phyloP scores from a whole-genome alignment of 2,888 invertebrate species.

The Plagodis dolabraria region DNA sequence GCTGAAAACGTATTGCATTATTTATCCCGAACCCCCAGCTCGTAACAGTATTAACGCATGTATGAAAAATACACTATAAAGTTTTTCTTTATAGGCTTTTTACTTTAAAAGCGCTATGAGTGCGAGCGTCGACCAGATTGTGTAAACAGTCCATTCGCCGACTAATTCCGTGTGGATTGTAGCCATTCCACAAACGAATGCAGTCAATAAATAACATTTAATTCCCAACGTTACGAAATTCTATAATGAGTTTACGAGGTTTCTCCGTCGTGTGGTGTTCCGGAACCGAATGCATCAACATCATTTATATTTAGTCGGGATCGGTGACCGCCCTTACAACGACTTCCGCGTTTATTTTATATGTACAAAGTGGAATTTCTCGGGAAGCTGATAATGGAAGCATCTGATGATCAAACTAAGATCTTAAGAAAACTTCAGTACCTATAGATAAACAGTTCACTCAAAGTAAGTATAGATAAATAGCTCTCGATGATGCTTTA shows the following conservation, averaged over 20 bases:
- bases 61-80: too few species aligned
- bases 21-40: too few species aligned
- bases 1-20: too few species aligned
- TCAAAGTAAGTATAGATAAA: too few species aligned
- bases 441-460: too few species aligned
- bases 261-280: slow-evolving; percentile 6
- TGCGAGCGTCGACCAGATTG: too few species aligned
- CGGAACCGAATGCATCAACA: slow-evolving; percentile 15
- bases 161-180: slow-evolving; percentile 6
- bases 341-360: slow-evolving; percentile 19
- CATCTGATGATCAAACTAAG: too few species aligned
- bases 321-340: slow-evolving; percentile 10
- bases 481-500: too few species aligned
- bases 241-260: slow-evolving; percentile 21
- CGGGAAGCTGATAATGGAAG: background rate
- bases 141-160: background rate
- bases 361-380: slow-evolving; percentile 9
- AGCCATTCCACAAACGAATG: slow-evolving; percentile 3
- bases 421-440: too few species aligned
- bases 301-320: slow-evolving; percentile 21
- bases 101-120: too few species aligned
- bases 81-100: too few species aligned
- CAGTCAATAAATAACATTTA: slow-evolving; percentile 24
- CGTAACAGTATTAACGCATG: too few species aligned
- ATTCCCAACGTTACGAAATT: slow-evolving; percentile 20